A percentile compares a stretch with the other conserved stretches of the same genome.
These are phyloP conservation scores for Channa striata DNA, from an alignment of 2,797 vertebrate species.

Conservation along the genomic window DNA sequence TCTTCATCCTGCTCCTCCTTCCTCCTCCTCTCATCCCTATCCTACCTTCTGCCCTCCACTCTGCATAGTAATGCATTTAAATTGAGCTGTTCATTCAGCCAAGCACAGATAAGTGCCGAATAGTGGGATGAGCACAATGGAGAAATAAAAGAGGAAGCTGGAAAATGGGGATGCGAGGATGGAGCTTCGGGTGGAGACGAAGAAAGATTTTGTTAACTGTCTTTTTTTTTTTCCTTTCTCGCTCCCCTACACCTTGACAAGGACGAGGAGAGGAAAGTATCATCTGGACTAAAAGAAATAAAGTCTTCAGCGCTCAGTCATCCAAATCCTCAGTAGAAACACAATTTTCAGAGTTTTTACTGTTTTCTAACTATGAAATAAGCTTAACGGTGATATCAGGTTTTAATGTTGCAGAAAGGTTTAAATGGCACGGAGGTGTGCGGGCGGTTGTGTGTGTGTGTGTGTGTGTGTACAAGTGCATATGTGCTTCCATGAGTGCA, in stretches of 20 bases:
- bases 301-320: conserved; percentile 36
- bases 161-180: conserved; percentile 18
- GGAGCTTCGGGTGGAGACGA: conserved; percentile 47
- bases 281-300: conserved; percentile 38
- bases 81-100: conserved; percentile 80
- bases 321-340: conserved; percentile 32
- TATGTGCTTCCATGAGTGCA: conserved; percentile 21
- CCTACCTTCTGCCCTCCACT: conserved; percentile 48
- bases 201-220: conserved; percentile 53
- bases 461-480: neutral
- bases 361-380: conserved; percentile 43
- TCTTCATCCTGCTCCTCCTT: conserved; percentile 41
- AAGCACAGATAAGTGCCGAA: conserved; percentile 77
- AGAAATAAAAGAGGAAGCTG: conserved; percentile 57
- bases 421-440: conserved; percentile 26
- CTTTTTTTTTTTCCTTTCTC: neutral
- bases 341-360: conserved; percentile 17
- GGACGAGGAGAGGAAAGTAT: conserved; percentile 44
- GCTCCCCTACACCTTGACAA: conserved; percentile 45
- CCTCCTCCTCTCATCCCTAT: conserved; percentile 41
- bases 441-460: conserved; percentile 7
- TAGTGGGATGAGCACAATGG: conserved; percentile 67
- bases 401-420: conserved; percentile 39
- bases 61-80: conserved; percentile 72
- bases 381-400: conserved; percentile 42